Evolutionary conservation across 2,888 invertebrate species (phyloP).

Genomic region (Stenurella melanura): DNA sequence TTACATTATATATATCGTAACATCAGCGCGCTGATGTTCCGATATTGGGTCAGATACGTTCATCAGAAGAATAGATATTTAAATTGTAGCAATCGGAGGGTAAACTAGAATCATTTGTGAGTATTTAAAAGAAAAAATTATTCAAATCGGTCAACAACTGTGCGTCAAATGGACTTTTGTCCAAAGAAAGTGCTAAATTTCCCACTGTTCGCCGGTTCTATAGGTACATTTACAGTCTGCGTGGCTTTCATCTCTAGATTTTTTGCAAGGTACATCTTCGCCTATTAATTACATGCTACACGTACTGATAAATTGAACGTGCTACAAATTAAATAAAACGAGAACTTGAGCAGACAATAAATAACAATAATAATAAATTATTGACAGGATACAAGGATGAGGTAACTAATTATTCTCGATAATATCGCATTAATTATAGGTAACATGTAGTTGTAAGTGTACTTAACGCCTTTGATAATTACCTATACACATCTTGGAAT

Average conservation of each 20-base stretch:
- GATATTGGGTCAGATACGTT: too few relatives aligned
- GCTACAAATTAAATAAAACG: slow-evolving; percentile 14
- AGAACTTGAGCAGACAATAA: slow-evolving; percentile 30
- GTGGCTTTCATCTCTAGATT: neutral
- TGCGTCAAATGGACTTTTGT: too few relatives aligned
- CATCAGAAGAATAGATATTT: too few relatives aligned
- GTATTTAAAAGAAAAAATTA: too few relatives aligned
- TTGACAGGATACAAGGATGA: slow-evolving; percentile 45
- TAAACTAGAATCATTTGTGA: too few relatives aligned
- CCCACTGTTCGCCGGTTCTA: too few relatives aligned
- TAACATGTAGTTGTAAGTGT: neutral
- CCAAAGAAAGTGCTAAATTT: too few relatives aligned
- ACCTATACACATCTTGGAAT: neutral
- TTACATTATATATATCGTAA: too few relatives aligned
- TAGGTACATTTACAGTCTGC: neutral
- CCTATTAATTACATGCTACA: slow-evolving; percentile 10
- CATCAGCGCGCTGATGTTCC: too few relatives aligned
- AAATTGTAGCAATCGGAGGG: too few relatives aligned
- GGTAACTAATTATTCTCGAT: slow-evolving; percentile 48
- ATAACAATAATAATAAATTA: slow-evolving; percentile 45
- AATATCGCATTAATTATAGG: slow-evolving; percentile 42
- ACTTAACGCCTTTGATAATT: slow-evolving; percentile 15
- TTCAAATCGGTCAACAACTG: too few relatives aligned
- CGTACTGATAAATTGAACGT: slow-evolving; percentile 8
- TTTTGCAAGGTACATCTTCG: neutral